Percentiles rank a stretch among this genome's conserved stretches.
Conservation (phyloP, 2,888 invertebrate genomes). For the Microchrysa polita region DNA sequence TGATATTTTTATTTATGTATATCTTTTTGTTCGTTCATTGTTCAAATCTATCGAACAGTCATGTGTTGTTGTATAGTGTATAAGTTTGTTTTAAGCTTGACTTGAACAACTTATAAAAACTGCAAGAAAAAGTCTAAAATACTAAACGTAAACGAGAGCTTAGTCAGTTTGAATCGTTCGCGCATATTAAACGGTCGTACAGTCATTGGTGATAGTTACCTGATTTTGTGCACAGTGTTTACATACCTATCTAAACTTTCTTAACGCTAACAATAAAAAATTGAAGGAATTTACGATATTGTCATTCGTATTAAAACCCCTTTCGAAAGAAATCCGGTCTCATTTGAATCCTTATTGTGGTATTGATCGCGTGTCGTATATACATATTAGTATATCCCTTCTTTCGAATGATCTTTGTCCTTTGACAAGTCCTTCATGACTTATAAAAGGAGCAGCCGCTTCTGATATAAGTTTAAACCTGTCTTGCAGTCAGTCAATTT, state of each 20-base stretch:
- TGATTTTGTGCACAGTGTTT: too few species aligned
- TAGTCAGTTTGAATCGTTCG: constrained; percentile 43
- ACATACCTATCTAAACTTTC: too few species aligned
- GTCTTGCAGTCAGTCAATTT: not conserved
- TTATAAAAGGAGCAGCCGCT: not conserved
- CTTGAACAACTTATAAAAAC: constrained; percentile 31
- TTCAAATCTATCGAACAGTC: constrained; percentile 14
- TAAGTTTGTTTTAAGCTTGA: constrained; percentile 33
- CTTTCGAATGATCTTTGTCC: too few species aligned
- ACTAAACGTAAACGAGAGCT: constrained; percentile 43
- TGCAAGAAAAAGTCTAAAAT: constrained; percentile 44
- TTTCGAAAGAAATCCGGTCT: too few species aligned
- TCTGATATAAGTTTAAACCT: not conserved
- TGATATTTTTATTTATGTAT: constrained; percentile 10
- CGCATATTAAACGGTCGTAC: constrained; percentile 40
- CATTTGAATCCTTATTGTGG: too few species aligned
- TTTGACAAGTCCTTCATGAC: too few species aligned
- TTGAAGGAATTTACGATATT: too few species aligned
- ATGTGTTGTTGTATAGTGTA: not conserved
- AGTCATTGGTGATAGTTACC: too few species aligned
- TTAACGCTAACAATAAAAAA: too few species aligned
- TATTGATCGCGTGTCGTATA: too few species aligned
- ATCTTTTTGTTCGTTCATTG: constrained; percentile 19
- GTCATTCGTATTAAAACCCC: too few species aligned
- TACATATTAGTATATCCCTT: too few species aligned